Base-by-base conservation (phyloP, 2,113 vertebrate genomes). In the Carassius carassius region DNA sequence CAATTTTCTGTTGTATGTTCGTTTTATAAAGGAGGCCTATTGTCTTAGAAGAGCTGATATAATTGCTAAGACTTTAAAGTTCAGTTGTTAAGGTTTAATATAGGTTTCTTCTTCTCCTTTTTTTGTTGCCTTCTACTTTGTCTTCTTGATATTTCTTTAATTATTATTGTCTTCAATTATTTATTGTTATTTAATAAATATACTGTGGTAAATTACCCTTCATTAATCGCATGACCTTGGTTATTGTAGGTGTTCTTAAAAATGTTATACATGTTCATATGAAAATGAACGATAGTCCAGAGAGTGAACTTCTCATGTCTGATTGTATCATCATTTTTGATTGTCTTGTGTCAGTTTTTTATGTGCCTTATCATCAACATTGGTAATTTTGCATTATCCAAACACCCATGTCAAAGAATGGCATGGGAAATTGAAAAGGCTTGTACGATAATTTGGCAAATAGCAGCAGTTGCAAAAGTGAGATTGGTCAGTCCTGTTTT, bases 141-240 rank as follows among this genome's bases (percentile, higher is more conserved):
- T 21, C 5, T 58, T 58, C 56, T 58, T 54, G 14, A 5, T 8
- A 58, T 58, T 58, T 58, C 21, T 58, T 58, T 8, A 21, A 58
- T 56, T 19, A 56, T 56, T 19, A 54, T 54, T 54, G 51, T 17
- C 5, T 56, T 56, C 5, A 56, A 41, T 67, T 32, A 17, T 67
- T 17, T 67, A 17, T 17, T 16, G 2, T 65, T 65, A 37, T 82
- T 78, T 73, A 65, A 67, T 13, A 8, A 72, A 72, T 70, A 82
- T 29, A 16, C 29, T 2, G 29, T 29, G 29, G 12, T 62, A n/a
- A 25, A 5, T 8, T 63, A 12, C 23, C 23, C 23, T 14, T 29
- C 14, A 1, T 3, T 13, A 25, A 65, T 2, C 2, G 5, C 13
- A 29, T 65, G 5, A 65, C 23, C 25, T 65, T 14, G 49, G 16